phyloP scores from a whole-genome alignment of 2,797 vertebrate genomes.

The Cossypha heuglini region DNA sequence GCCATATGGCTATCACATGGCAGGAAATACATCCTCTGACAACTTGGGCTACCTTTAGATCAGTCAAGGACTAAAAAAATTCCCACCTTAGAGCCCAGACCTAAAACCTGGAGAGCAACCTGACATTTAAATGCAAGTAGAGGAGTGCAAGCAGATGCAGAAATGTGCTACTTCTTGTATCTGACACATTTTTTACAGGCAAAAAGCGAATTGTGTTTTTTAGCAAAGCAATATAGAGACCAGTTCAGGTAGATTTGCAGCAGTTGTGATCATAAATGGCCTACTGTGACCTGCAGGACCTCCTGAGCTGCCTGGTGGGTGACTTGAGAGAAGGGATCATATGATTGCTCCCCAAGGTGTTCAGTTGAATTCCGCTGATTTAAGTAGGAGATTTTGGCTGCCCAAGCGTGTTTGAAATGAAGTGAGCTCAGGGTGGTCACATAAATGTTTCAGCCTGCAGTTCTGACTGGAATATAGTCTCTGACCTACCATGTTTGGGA shows the following conservation, averaged over 20 bases:
- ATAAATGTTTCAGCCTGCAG: not conserved
- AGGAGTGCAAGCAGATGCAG: not conserved
- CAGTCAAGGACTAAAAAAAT: not conserved
- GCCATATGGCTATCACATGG: not conserved
- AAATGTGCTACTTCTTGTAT: rapidly evolving
- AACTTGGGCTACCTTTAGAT: not conserved
- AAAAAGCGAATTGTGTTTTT: not conserved
- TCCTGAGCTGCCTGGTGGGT: not conserved
- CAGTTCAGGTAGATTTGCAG: not conserved
- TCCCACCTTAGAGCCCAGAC: not conserved
- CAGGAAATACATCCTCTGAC: not conserved
- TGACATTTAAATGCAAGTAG: not conserved
- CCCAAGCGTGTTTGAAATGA: not conserved
- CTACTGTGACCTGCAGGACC: not conserved
- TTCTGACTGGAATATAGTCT: not conserved
- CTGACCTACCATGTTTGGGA: rapidly evolving
- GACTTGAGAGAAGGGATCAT: not conserved
- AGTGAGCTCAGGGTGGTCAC: not conserved
- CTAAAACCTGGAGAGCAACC: not conserved
- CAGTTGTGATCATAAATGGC: not conserved
- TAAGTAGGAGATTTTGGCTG: not conserved
- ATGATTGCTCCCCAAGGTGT: not conserved
- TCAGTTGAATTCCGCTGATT: not conserved
- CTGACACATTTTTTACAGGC: not conserved
- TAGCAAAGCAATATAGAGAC: not conserved